Evolutionary conservation across 2,113 vertebrate species (phyloP).

Genomic region (Corydoras maculifer): DNA sequence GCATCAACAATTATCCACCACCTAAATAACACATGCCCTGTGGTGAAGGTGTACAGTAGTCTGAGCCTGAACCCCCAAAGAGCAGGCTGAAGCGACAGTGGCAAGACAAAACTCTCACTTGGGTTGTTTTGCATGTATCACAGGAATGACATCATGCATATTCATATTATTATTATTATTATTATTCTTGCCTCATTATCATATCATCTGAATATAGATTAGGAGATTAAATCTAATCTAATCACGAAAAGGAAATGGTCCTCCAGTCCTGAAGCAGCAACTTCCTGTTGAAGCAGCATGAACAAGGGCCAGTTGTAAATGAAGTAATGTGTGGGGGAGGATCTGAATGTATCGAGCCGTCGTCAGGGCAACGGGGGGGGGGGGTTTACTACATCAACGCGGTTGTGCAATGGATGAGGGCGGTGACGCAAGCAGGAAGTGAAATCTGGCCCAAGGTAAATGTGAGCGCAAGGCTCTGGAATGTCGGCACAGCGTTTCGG

Average conservation of each 20-base stretch:
- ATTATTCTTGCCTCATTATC: too few species aligned
- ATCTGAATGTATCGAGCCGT: not conserved
- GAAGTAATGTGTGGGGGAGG: not conserved
- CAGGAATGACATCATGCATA: too few species aligned
- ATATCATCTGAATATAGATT: too few species aligned
- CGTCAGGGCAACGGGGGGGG: not conserved
- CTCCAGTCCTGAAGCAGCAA: not conserved
- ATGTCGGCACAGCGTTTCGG: not conserved
- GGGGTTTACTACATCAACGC: not conserved
- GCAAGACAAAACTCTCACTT: too few species aligned
- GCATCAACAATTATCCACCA: too few species aligned
- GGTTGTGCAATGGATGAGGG: not conserved
- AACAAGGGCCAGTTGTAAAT: slow-evolving; percentile 2
- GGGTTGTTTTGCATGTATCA: too few species aligned
- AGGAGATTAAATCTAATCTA: too few species aligned
- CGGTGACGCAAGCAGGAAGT: slow-evolving; percentile 5
- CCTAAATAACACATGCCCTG: too few species aligned
- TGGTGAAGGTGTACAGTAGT: too few species aligned
- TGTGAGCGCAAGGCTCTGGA: not conserved
- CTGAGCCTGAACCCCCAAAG: too few species aligned
- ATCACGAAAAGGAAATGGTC: not conserved
- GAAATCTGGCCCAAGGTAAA: slow-evolving; percentile 6
- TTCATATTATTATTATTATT: too few species aligned
- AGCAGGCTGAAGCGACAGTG: too few species aligned
- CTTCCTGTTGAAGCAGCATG: not conserved